Base-by-base conservation (phyloP, 1,140 invertebrate genomes). In the Helicoverpa armigera region DNA sequence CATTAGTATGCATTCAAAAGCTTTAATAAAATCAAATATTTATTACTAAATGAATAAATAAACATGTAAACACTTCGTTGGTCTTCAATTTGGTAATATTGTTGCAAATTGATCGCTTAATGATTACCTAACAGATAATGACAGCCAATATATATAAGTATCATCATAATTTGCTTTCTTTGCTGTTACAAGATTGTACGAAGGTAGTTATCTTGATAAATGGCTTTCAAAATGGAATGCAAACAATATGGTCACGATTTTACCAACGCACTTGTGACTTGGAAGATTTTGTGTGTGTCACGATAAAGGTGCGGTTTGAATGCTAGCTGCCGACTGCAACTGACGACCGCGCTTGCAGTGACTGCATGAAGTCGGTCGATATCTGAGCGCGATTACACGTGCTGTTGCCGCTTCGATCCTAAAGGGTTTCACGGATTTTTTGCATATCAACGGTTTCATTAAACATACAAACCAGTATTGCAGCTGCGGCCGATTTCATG, bases 191-290 rank as follows among this genome's bases (percentile, higher is more conserved):
- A 73, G 29, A 73, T 7, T 23, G n/a, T 31, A 1, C 11, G 10
- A 9, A 58, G 53, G 4, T 14, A 14, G 31, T 73, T 48, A 56
- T 73, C 12, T 73, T 29, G 51, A 53, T 73, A 73, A 73, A 73
- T 73, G 51, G 31, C 23, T 56, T 58, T 56, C 29, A 56, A 54
- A 58, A 35, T 14, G 51, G 51, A 69, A 50, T 50, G 16, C 48
- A 51, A 69, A 69, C 35, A 50, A 31, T 54, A 43, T 43, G n/a
- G 70, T 56, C 70, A 56, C 70, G 70, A 58, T 35, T 73, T 73
- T 58, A 48, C 5, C 1, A 29, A 35, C 53, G 29, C 23, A 53
- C 51, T 53, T 23, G 14, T 7, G 18, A 16, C n/a, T 53, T 35
- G 14, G 14, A 29, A 43, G 23, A 43, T 65, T n/a, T 65, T 2